A percentile compares a stretch with the other conserved stretches of the same genome.
phyloP scores from a whole-genome alignment of 1,140 invertebrate genomes.

The Meloidogyne chitwoodi region DNA sequence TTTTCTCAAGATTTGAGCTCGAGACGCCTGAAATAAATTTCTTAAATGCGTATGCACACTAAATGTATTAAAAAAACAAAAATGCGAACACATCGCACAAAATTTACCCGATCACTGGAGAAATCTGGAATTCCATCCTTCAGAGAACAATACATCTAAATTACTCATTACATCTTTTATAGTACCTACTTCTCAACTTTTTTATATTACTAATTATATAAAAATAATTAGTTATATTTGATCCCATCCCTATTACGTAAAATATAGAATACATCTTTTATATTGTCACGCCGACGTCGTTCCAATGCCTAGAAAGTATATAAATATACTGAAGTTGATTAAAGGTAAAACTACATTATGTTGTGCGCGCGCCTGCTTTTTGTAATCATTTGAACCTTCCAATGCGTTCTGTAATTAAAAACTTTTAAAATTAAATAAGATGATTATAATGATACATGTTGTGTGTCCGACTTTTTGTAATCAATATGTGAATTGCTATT shows the following conservation, averaged over 20 bases:
- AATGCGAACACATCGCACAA: neutral
- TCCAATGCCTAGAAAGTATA: conserved; percentile 36
- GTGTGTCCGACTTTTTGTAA: conserved; percentile 24
- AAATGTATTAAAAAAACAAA: neutral
- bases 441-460: conserved; percentile 17
- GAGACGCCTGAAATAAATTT: conserved; percentile 30
- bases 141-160: conserved; percentile 26
- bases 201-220: too few relatives aligned
- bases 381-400: conserved; percentile 23
- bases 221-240: neutral
- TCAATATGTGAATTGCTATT: conserved; percentile 15
- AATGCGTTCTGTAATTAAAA: neutral
- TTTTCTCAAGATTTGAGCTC: conserved; percentile 35
- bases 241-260: conserved; percentile 1
- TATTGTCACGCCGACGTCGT: conserved; percentile 44
- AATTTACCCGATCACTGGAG: conserved; percentile 27
- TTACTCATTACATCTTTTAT: neutral
- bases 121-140: conserved; percentile 40
- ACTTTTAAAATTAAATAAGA: too few relatives aligned
- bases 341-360: neutral
- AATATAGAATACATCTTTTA: conserved; percentile 43
- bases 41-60: neutral
- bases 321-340: conserved; percentile 26
- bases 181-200: too few relatives aligned
- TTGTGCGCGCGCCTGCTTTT: conserved; percentile 30